Base-by-base conservation (phyloP, 2,888 invertebrate species). In the Malacosoma neustria region DNA sequence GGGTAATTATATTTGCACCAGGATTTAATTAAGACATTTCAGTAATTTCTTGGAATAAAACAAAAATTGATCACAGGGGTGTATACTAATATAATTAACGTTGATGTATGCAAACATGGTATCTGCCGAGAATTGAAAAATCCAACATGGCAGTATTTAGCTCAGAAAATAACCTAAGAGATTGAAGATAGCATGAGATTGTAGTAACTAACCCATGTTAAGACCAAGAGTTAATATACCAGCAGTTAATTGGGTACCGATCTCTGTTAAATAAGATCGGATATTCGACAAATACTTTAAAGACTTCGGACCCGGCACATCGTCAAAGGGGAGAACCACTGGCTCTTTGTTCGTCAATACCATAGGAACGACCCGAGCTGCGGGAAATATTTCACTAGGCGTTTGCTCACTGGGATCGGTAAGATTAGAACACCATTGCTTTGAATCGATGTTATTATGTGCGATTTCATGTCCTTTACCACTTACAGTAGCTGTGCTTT, bases 211-310 rank as follows among this genome's bases (percentile, higher is more conserved):
- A 79, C 89, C 85, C 41, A 88, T 63, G 43, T 82, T 87, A 14
- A 89, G 65, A 30, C 86, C 73, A 42, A 87, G 54, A 32, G 87
- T 88, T 29, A 89, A 60, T 40, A 79, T 49, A 32, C 84, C 73
- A 11, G 87, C 87, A 11, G 88, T 89, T 13, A 89, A 46, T 62
- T 91, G 90, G 44, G 89, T 90, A 48, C 90, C 90, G 39, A 91
- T 54, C 43, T 88, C 73, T 13, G 91, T 90, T 47, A 91, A 68
- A 62, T 89, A 88, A 51, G 81, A 86, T 65, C 90, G 89, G 45
- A 88, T 65, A 53, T 71, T 88, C 4, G 90, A 87, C 51, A 90
- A 72, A 33, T 88, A 69, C 51, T 88, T 88, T 13, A 91, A 67
- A 13, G 85, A 57, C 38, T 76, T 76, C 0, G 91, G 91, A 1